phyloP scores from a whole-genome alignment of 53 echinoderm and acorn worm species.

The Echinarachnius parma region DNA sequence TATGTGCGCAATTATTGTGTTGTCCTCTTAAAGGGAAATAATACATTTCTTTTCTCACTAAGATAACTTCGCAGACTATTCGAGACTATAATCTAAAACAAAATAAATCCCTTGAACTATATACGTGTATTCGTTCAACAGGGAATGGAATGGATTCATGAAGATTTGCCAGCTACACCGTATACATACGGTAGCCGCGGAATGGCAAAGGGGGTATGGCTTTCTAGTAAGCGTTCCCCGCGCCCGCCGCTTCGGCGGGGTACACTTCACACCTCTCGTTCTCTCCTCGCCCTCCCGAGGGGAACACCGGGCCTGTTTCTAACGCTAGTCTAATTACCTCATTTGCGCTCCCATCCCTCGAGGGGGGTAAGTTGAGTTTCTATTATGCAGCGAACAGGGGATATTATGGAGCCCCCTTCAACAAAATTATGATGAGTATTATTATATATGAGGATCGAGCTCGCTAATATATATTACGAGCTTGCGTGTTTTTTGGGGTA shows the following conservation, averaged over 20 bases:
- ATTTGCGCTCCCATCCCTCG: slow-evolving; percentile 3
- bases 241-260: slow-evolving; percentile 19
- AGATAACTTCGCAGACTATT: too few relatives aligned
- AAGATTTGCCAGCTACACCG: too few relatives aligned
- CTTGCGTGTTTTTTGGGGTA: too few relatives aligned
- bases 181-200: too few relatives aligned
- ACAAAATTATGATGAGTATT: slow-evolving; percentile 33
- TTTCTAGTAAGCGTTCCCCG: neutral
- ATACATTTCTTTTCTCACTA: too few relatives aligned
- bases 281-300: neutral
- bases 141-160: too few relatives aligned
- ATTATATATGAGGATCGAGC: slow-evolving; percentile 21
- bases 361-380: slow-evolving; percentile 36
- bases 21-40: too few relatives aligned
- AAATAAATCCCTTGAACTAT: too few relatives aligned
- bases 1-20: too few relatives aligned
- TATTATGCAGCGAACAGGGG: slow-evolving; percentile 44
- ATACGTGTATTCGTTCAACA: too few relatives aligned
- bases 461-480: neutral
- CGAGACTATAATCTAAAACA: too few relatives aligned
- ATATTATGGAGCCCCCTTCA: slow-evolving; percentile 40
- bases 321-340: slow-evolving; percentile 45
- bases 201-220: too few relatives aligned
- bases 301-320: slow-evolving; percentile 20
- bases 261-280: slow-evolving; percentile 23